Base-by-base conservation (phyloP, 2,888 invertebrate genomes). In the Archips xylosteana region DNA sequence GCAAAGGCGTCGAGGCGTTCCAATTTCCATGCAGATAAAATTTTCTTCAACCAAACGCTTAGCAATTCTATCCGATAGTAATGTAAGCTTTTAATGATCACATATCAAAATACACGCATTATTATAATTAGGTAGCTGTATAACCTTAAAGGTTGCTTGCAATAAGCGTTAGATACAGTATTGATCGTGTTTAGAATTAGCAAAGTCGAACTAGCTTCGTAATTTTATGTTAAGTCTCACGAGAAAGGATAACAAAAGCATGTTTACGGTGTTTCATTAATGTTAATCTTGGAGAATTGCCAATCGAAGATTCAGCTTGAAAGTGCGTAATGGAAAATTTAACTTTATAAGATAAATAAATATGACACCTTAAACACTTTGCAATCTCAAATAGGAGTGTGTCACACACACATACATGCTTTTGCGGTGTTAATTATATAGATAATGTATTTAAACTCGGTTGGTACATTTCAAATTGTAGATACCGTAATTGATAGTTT, bases 1-100 rank as follows among this genome's bases (percentile, higher is more conserved):
- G 78, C 80, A 81, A 72, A 74, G 75, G 60, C 57, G 57, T 39
- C 32, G 32, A 15, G 32, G 61, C 51, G 15, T 32, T 34, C 57
- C 47, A 62, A 67, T 62, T 62, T 68, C 63, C 62, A 68, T 68
- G 57, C 72, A 39, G 39, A 63, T 51, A 36, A 63, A 59, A 51
- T 57, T 42, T 54, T 57, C 57, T 57, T 32, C 36, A 45, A 6
- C 23, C 34, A 15, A 34, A 12, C 47, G 32, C 15, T 39, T 62
- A 59, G 64, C 49, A 69, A 65, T 54, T 34, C 36, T 60, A 51
- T 51, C 32, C 36, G 15, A 51, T 51, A 65, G 54, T 69, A 64
- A 70, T 47, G 15, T 45, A 57, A 64, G 32, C 42, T 65, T 65
- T 70, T 45, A 65, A 70, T 60, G 64, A 69, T 51, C 15, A 34